Percentiles rank a stretch among this genome's conserved stretches.
Conservation (phyloP, 2,113 vertebrate genomes). For the Tiliqua scincoides region DNA sequence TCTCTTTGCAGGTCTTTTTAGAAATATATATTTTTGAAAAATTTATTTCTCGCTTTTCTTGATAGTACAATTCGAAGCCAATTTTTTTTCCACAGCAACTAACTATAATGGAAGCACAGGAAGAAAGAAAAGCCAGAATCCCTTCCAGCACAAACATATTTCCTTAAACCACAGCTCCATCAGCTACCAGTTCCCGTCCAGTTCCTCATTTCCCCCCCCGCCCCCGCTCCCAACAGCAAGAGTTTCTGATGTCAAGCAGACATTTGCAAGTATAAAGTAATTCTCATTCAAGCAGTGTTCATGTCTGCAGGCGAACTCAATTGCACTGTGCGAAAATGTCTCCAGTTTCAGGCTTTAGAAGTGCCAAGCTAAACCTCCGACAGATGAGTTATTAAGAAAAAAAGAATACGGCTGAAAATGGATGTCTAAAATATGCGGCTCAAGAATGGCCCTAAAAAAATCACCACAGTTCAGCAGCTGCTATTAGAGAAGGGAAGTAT, state of each 20-base stretch:
- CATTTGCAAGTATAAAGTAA: not conserved
- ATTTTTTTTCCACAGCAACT: too few species aligned
- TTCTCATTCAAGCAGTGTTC: slow-evolving; percentile 7
- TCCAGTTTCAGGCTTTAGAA: slow-evolving; percentile 9
- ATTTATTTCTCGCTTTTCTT: too few species aligned
- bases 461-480: not conserved
- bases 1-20: not conserved
- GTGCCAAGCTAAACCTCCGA: not conserved
- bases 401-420: not conserved
- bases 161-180: too few species aligned
- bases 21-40: not conserved
- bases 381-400: not conserved
- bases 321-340: not conserved
- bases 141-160: too few species aligned
- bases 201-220: too few species aligned
- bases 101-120: too few species aligned
- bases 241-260: not conserved
- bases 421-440: not conserved
- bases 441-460: not conserved
- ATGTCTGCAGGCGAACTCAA: slow-evolving; percentile 8
- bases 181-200: too few species aligned
- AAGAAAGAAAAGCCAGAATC: too few species aligned
- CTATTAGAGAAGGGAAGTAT: not conserved
- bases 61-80: too few species aligned
- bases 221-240: not conserved